Base-by-base conservation (phyloP, 2,888 invertebrate species). In the Mechanitis messenoides region DNA sequence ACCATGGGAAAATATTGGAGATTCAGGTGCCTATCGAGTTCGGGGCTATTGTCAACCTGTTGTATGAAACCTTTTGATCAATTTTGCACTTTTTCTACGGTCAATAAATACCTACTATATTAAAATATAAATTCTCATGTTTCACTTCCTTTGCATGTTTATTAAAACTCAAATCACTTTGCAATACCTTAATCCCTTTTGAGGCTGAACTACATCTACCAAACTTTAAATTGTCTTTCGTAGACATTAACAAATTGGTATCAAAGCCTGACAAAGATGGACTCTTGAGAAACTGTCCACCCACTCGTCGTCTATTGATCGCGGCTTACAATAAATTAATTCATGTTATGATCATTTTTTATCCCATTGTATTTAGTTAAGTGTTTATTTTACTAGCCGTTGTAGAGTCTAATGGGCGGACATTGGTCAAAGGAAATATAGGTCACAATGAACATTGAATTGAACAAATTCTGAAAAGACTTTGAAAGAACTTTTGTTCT, bases 261-360 rank as follows among this genome's bases (percentile, higher is more conserved):
- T 87, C 85, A 88, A 84, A 86, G 87, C 84, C 80, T 87, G 85
- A 90, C 89, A 89, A 88, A 89, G 89, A 88, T 88, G 88, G 87
- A 88, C 89, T 87, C 84, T 85, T 86, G 81, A 84, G 82, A 83
- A 87, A 82, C 87, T 89, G 89, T 90, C 90, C 90, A 88, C 90
- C 90, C 89, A 90, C 89, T 86, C 84, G 80, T 74, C 72, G 76
- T 77, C 87, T 84, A 87, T 88, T 88, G 85, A 90, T 86, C 83
- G 85, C 78, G 81, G 77, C 79, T 83, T 72, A 85, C 84, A 84
- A 87, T 87, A 87, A 88, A 89, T 88, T 87, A 88, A 89, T 85
- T 86, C 88, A 80, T 84, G 87, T 88, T 89, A 88, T 88, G 82
- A 89, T 79, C 85, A 81, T 84, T 87, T 86, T 86, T 88, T 86